A percentile compares a stretch with the other conserved stretches of the same genome.
Conservation (phyloP, 1,140 invertebrate genomes). For the Drosophila melanogaster region Release_6_plus_ISO1_MT NT_033779.5:5329001-5329500, state of each 20-base stretch:
- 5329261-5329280: conserved; percentile 6
- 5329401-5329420: conserved; percentile 29
- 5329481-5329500: conserved; percentile 22
- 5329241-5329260: conserved; percentile 5
- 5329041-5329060: not conserved
- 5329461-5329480: conserved; percentile 38
- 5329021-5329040: not conserved
- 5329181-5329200: no score
- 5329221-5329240: no score
- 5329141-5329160: no score
- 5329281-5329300: conserved; percentile 2
- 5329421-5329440: conserved; percentile 48
- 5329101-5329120: no score
- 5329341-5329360: conserved; percentile 30
- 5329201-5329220: no score
- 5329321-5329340: conserved; percentile 6
- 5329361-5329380: conserved; percentile 17
- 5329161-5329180: no score
- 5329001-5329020: conserved; percentile 4
- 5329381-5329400: conserved; percentile 23
- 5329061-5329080: conserved; percentile 20
- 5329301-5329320: conserved; percentile 24
- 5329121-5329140: no score
- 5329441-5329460: conserved; percentile 54
- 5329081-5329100: not conserved